These are phyloP conservation scores for Pheosia gnoma DNA, from an alignment of 2,888 invertebrate genomes.

Conservation along the genomic window DNA sequence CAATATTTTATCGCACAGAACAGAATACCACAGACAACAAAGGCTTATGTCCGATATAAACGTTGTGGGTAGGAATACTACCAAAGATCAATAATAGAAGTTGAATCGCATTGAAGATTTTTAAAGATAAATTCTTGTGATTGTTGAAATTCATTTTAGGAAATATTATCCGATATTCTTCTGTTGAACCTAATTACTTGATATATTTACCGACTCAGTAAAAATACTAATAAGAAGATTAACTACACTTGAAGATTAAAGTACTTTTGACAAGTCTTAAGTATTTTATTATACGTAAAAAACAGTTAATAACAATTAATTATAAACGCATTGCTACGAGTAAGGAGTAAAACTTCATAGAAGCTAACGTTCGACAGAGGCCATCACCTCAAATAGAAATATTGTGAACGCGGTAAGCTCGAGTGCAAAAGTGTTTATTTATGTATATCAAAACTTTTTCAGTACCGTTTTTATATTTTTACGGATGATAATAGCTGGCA, in stretches of 20 bases:
- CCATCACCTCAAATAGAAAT: not conserved
- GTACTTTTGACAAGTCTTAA: too few species aligned
- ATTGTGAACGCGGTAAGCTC: not conserved
- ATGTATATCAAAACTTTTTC: not conserved
- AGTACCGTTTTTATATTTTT: not conserved
- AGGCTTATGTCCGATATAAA: conserved; percentile 23
- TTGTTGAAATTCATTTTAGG: conserved; percentile 17
- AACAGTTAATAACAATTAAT: too few species aligned
- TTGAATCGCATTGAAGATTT: conserved; percentile 15
- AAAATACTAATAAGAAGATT: too few species aligned
- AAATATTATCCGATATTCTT: not conserved
- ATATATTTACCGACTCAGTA: too few species aligned
- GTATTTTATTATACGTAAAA: too few species aligned
- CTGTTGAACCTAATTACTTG: too few species aligned
- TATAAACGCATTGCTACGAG: not conserved
- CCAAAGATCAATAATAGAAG: conserved; percentile 42
- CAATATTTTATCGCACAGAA: conserved; percentile 46
- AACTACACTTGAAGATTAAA: too few species aligned
- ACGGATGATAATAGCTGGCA: not conserved
- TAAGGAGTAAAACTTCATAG: not conserved
- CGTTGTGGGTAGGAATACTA: conserved; percentile 27
- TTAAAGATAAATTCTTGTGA: not conserved
- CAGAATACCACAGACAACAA: conserved; percentile 39
- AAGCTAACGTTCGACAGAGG: not conserved
- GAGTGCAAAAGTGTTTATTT: not conserved